Percentiles rank a stretch among this genome's conserved stretches.
Conservation (phyloP, 1,140 invertebrate genomes). For the Drosophila sproati region DNA sequence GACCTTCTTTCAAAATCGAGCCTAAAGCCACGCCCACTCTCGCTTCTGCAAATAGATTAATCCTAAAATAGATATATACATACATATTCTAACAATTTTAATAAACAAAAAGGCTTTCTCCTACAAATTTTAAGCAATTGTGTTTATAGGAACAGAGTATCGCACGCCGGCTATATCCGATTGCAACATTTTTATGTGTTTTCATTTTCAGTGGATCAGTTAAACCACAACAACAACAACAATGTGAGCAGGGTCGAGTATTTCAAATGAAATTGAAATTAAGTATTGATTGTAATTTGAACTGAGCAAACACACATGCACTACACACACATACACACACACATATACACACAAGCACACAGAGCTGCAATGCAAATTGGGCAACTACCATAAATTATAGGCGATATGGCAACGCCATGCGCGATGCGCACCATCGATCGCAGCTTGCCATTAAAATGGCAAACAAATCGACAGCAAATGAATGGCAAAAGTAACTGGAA, state of each 20-base stretch:
- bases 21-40: too few relatives aligned
- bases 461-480: slow-evolving; percentile 41
- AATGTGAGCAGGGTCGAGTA: slow-evolving; percentile 14
- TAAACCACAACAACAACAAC: slow-evolving; percentile 11
- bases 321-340: slow-evolving; percentile 10
- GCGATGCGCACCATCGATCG: slow-evolving; percentile 28
- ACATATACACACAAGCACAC: slow-evolving; percentile 4
- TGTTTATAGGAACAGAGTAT: background rate
- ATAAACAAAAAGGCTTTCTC: too few relatives aligned
- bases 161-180: background rate
- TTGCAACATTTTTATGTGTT: background rate
- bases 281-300: slow-evolving; percentile 68
- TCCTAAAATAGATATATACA: too few relatives aligned
- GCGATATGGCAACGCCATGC: slow-evolving; percentile 46
- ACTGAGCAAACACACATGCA: slow-evolving; percentile 15
- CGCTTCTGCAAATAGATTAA: too few relatives aligned
- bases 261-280: slow-evolving; percentile 71
- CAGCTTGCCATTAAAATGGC: slow-evolving; percentile 28
- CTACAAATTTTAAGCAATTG: too few relatives aligned
- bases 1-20: too few relatives aligned
- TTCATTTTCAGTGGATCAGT: slow-evolving; percentile 22
- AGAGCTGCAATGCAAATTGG: slow-evolving; percentile 50
- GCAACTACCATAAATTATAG: slow-evolving; percentile 55
- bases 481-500: slow-evolving; percentile 49
- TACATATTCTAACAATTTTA: too few relatives aligned